A percentile compares a stretch with the other conserved stretches of the same genome.
Evolutionary conservation across 2,113 vertebrate species (phyloP).

Genomic region (Nesogale talazaci): DNA sequence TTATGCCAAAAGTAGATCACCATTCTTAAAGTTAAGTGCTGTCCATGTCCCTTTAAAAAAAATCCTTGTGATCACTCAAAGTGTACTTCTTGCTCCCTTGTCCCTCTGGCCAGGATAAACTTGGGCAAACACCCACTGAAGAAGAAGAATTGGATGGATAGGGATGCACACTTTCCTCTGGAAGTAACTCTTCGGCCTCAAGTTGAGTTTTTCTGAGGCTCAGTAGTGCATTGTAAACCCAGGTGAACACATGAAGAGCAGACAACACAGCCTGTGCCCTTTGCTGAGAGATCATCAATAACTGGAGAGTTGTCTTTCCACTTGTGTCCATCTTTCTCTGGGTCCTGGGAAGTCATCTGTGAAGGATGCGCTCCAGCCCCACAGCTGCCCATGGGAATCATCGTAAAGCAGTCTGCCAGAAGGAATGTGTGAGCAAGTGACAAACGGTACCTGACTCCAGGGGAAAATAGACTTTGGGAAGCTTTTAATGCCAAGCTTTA

Average conservation of each 20-base stretch:
- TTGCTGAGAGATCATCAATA: background rate
- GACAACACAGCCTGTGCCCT: background rate
- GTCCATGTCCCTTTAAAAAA: background rate
- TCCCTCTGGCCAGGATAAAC: background rate
- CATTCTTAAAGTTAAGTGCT: background rate
- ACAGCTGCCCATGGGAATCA: slow-evolving; percentile 51
- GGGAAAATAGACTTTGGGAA: slow-evolving; percentile 72
- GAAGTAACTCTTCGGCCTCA: slow-evolving; percentile 1
- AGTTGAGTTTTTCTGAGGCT: slow-evolving; percentile 16
- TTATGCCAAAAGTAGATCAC: background rate
- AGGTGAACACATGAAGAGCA: background rate
- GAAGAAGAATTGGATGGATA: background rate
- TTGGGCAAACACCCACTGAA: background rate
- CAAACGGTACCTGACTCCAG: slow-evolving; percentile 76
- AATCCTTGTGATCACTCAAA: background rate
- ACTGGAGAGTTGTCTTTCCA: background rate
- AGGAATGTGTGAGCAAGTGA: slow-evolving; percentile 77
- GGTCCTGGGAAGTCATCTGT: slow-evolving; percentile 55
- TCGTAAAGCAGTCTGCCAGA: slow-evolving; percentile 73
- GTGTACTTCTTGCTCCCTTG: background rate
- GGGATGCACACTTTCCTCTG: background rate
- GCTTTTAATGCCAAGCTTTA: slow-evolving; percentile 73
- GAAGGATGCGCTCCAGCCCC: slow-evolving; percentile 70
- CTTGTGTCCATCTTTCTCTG: slow-evolving; percentile 32
- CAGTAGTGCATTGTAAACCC: background rate